Evolutionary conservation across 2,113 vertebrate species (phyloP).

Genomic region (Deroptyus accipitrinus): DNA sequence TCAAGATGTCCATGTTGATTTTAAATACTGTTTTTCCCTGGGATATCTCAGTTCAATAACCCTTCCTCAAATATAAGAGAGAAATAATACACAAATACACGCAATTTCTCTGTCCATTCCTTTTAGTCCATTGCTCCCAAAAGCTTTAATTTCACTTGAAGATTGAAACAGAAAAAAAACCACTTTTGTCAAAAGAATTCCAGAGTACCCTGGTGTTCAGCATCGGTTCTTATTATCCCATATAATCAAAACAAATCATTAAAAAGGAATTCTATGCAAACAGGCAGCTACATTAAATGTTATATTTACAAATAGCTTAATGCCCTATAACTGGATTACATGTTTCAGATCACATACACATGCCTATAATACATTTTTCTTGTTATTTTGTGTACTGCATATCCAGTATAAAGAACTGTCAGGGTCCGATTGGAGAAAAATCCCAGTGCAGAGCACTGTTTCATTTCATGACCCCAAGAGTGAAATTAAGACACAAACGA

Average conservation of each 20-base stretch:
- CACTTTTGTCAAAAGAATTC: not conserved
- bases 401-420: not conserved
- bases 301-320: not conserved
- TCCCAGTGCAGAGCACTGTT: not conserved
- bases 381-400: not conserved
- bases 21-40: not conserved
- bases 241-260: not conserved
- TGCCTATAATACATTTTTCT: not conserved
- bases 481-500: not conserved
- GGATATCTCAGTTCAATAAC: not conserved
- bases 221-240: not conserved
- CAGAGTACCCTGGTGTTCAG: not conserved
- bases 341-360: not conserved
- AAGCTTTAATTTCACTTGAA: not conserved
- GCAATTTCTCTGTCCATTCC: accelerated
- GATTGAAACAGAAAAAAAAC: not conserved
- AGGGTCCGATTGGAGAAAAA: not conserved
- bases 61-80: not conserved
- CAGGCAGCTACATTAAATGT: not conserved
- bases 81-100: not conserved
- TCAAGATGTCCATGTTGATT: not conserved
- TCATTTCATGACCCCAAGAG: not conserved
- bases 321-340: accelerated
- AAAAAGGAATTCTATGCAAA: not conserved
- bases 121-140: not conserved